Base-by-base conservation (phyloP, 2,797 vertebrate species). In the Eulemur coronatus region DNA sequence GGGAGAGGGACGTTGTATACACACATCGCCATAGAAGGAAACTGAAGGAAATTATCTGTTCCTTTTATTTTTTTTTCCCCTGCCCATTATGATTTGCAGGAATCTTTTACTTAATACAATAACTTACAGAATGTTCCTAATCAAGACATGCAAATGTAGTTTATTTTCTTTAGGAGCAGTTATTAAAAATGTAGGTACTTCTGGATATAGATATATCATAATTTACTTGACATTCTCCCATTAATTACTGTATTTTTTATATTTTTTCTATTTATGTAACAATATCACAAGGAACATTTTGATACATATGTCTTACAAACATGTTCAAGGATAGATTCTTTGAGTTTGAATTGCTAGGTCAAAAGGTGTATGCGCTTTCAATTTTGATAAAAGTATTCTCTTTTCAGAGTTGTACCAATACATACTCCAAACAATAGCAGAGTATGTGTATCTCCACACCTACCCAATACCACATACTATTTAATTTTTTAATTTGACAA, bases 221-320 rank as follows among this genome's bases (percentile, higher is more conserved):
- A 69, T 70, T 95, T 94, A 72, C 63, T 93, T 85, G 88, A 67
- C 55, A 96, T 38, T 94, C 41, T 81, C 38, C 22, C 82, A 84
- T 28, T 91, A 89, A 48, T 65, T 20, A 96, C 33, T 8, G 48
- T 35, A 10, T 35, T 79, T 70, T 95, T 41, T 69, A 33, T 4
- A 70, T 59, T 70, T 80, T 86, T 73, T 43, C n/a, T 41, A 63
- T 65, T 79, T 94, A 81, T 22, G 61, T 41, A 52, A 82, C 52
- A 94, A 30, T 78, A 76, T 18, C 61, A 79, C 41, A 94, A 90
- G 35, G 24, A 89, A 89, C 3, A 81, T 69, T 92, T 94, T 57
- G 57, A 88, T 79, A 30, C 50, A 92, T 73, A 20, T 46, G 18
- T 35, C 88, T 61, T 86, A 13, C 2, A 69, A 28, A 72, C 4